Evolutionary conservation across 2,113 vertebrate species (phyloP), one percentile per base, ranked within the genome.

Genomic region (Struthidea cinerea): DNA sequence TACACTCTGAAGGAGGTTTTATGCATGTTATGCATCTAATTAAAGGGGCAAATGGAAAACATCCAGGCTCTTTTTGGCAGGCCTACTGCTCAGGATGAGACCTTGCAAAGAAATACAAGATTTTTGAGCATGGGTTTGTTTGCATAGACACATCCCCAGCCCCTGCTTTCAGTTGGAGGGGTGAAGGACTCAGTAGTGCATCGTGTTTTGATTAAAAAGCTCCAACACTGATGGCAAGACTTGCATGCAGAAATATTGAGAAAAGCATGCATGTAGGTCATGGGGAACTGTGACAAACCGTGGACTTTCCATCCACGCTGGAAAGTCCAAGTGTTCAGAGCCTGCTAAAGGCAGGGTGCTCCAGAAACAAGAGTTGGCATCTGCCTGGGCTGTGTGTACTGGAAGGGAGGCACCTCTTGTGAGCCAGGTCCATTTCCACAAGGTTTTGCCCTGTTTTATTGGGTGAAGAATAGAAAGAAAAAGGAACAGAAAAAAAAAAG

Each of bases 401-500:
- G n/a, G 42, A 81, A 78, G 1, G 4, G 16, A 59, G 7, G 4
- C 4, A 30, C 15, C 13, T 55, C 10, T 64, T 35, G 1, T 16
- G 12, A 75, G 26, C 26, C 39, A 55, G 4, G 4, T 46, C 33
- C 24, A 8, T 79, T 92, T 65, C 60, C 18, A 55, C 10, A 9
- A 52, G 6, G 4, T 59, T 79, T 82, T 50, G 3, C 10, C 4
- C 26, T 47, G 4, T 11, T 68, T 90, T 50, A 30, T 9, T 12
- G 7, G 4, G 5, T 32, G 12, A 74, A 49, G 44, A 80, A 64
- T 19, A 74, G 22, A 20, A 15, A 52, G 37, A 50, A 90, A 19
- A 82, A 60, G 22, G 1, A 57, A 41, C 2, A 39, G 8, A n/a
- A 3, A 11, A 47, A 30, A 67, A 10, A 3, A 3, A 11, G 1